Evolutionary conservation across 2,888 invertebrate species (phyloP), one percentile per base, ranked within the genome.

Genomic region (Linnaemya tessellans): DNA sequence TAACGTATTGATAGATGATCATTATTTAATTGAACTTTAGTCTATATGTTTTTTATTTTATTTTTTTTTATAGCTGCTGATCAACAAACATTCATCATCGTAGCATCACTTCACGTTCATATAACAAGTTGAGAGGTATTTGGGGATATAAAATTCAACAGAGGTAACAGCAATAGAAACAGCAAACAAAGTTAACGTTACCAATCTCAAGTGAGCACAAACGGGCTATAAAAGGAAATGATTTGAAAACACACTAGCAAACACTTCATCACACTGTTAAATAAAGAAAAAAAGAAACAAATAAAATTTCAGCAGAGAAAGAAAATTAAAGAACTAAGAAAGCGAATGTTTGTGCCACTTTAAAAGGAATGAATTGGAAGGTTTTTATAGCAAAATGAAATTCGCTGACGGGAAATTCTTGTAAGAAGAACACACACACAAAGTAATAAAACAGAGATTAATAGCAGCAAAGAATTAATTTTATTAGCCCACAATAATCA

Each of bases 171-270:
- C 35, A 62, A 1, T 10, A 58, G 13, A 18, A 73, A 56, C 43
- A 51, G 51, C 35, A 64, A 82, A 77, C 65, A 71, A 70, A 82
- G 58, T 82, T 71, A 71, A 82, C 58, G 71, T 71, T 58, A 65
- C 77, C 65, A 77, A 46, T 70, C 46, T 38, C 25, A 56, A 75
- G 20, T 9, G 46, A 70, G 18, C 56, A 46, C 3, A 70, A 20
- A 49, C 49, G 3, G 64, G 13, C 49, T 25, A 58, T 51, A 65
- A 71, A 56, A 56, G 30, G 38, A n/a, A 51, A 35, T 62, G 30
- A 35, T 35, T 30, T 64, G 13, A 70, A 78, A 78, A 20, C 0
- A 68, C 49, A 79, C 1, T n/a, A 56, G 11, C 8, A 10, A 71
- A 43, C 35, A 30, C 3, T 70, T 49, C 43, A 41, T 67, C 49